Evolutionary conservation across 2,888 invertebrate genomes (phyloP).

Genomic region (Deroplatys truncata): DNA sequence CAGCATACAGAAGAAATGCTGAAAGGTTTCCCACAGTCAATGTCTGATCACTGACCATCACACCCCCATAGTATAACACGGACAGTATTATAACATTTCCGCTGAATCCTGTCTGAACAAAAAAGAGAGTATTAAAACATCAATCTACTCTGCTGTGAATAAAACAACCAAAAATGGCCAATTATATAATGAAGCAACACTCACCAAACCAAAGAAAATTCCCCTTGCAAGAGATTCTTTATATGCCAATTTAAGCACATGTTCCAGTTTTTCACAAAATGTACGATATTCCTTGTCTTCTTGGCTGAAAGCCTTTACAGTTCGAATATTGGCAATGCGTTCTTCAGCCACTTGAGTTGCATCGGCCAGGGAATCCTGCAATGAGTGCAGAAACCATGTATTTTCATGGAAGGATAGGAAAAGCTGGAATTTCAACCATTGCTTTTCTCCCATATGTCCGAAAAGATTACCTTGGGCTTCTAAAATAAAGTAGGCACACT

Average conservation of each 20-base stretch:
- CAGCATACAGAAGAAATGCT: constrained; percentile 91
- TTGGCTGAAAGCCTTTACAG: constrained; percentile 89
- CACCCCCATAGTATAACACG: constrained; percentile 88
- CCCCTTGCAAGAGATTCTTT: constrained; percentile 84
- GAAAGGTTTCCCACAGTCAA: constrained; percentile 85
- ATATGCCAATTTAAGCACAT: constrained; percentile 73
- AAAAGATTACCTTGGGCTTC: too few species aligned
- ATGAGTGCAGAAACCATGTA: neutral
- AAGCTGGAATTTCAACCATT: too few species aligned
- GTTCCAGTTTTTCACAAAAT: constrained; percentile 64
- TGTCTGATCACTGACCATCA: constrained; percentile 75
- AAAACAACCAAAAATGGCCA: too few species aligned
- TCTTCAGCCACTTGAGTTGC: constrained; percentile 81
- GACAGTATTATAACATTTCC: constrained; percentile 87
- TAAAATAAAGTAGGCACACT: too few species aligned
- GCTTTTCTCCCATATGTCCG: too few species aligned
- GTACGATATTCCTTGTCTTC: constrained; percentile 70
- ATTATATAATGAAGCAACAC: constrained; percentile 19
- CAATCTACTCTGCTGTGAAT: too few species aligned
- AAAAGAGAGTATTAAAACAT: constrained; percentile 12
- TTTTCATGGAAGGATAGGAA: too few species aligned
- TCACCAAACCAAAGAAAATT: constrained; percentile 85
- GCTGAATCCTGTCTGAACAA: constrained; percentile 71
- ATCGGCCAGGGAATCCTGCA: constrained; percentile 53
- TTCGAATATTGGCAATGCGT: constrained; percentile 84